Evolutionary conservation across 2,797 vertebrate species (phyloP), one percentile per base, ranked within the genome.

Genomic region (Remorina albescens): DNA sequence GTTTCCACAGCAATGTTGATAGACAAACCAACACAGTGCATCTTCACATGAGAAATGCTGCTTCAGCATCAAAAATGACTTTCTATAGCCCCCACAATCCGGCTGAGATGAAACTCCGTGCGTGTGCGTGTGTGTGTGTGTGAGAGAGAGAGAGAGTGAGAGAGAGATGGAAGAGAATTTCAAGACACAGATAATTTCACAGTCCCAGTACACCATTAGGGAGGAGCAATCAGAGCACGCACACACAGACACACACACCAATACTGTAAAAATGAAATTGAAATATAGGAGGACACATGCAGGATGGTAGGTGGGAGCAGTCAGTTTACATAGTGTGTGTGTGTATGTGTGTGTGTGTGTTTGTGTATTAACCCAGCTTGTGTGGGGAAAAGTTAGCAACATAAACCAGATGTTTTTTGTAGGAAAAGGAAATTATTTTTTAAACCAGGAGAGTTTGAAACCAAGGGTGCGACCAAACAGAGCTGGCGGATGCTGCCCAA

Each of bases 41-140:
- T 34, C 42, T 19, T 67, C 53, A 39, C 42, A n/a, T 44, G 36
- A 76, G 46, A 82, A 67, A 67, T 69, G 67, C 51, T 25, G 66
- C 54, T 57, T 70, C 63, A 63, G 60, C 74, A 80, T 69, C 39
- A 51, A 37, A 81, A 77, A 82, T 83, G 71, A 85, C 74, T 80
- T 69, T 67, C 69, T 55, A 76, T 71, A 65, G 68, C 74, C 41
- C 54, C 67, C 28, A 60, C 46, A 66, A 76, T 70, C 76, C 67
- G 67, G 64, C 71, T 71, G 66, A 69, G 78, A 77, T 80, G 12
- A 61, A 44, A 49, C 70, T 15, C 30, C 55, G 63, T 67, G 50
- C 37, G 16, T 18, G 60, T 46, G 36, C 37, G 51, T 51, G 66
- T 37, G 51, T 53, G 28, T 65, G 61, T 34, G 56, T 63, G 58